Evolutionary conservation across 2,888 invertebrate species (phyloP), one percentile per base, ranked within the genome.

Genomic region (Epirrita christyi): DNA sequence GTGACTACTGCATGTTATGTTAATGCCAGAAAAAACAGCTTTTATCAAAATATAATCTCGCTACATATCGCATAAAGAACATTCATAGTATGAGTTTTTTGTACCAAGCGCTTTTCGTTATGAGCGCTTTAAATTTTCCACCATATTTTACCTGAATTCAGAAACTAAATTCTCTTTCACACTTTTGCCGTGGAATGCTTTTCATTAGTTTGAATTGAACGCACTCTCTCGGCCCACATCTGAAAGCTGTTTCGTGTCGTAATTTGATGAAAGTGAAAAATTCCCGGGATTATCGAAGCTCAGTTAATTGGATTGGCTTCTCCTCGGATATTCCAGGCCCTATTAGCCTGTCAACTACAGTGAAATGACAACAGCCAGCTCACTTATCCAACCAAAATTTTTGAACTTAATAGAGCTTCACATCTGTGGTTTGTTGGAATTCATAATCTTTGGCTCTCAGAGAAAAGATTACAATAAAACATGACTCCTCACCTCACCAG

Each of bases 151-250:
- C 64, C 69, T 59, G 61, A 67, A 43, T 36, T 44, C 13, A 57
- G 50, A 52, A 62, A 66, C 55, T 64, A 67, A 70, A 71, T 72
- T 72, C 75, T 67, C 62, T 64, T 70, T 68, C 63, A 64, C 69
- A 74, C 72, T 71, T 73, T 65, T 67, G 53, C 66, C 63, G 68
- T 76, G 73, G 78, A 79, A 77, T 74, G 75, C 69, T 77, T 71
- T 75, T 77, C 76, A 81, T 82, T 82, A 85, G 75, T 80, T 79
- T 79, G 80, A 81, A 83, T 82, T 81, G 80, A 76, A 71, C 74
- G 71, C 76, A 74, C 73, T 76, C 74, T 76, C 73, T 66, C 72
- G 66, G 67, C 64, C 73, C 71, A 66, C 74, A 75, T 76, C 72
- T 73, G 70, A 73, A 72, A 76, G 71, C 57, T 57, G 51, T 60